Evolutionary conservation across 1,140 invertebrate species (phyloP).

Genomic region (Phocides pigmalion): DNA sequence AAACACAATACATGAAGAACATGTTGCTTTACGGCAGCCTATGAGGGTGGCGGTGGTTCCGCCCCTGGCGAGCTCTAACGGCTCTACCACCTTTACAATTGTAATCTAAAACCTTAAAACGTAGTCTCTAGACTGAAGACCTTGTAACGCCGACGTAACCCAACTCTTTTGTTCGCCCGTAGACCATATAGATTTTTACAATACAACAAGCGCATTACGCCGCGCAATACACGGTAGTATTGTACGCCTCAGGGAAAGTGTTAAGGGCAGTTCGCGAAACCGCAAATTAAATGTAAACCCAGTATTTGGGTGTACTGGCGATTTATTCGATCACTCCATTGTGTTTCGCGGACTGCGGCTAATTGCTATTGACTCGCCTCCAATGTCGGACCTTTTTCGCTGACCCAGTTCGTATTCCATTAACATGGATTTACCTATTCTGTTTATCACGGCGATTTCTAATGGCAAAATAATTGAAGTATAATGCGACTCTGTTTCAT

Average conservation of each 20-base stretch:
- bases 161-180: too few species aligned
- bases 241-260: slow-evolving; percentile 8
- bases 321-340: slow-evolving; percentile 36
- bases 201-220: too few species aligned
- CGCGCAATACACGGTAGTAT: not conserved
- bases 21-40: too few species aligned
- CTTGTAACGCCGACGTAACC: too few species aligned
- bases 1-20: too few species aligned
- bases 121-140: too few species aligned
- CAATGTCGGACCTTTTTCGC: slow-evolving; percentile 16
- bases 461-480: slow-evolving; percentile 17
- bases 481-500: slow-evolving; percentile 6
- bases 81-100: too few species aligned
- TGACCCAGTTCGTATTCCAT: slow-evolving; percentile 32
- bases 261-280: slow-evolving; percentile 4
- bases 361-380: slow-evolving; percentile 42
- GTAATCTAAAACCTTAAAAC: too few species aligned
- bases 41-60: too few species aligned
- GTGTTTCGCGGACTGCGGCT: slow-evolving; percentile 28
- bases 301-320: slow-evolving; percentile 17
- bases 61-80: too few species aligned
- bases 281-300: slow-evolving; percentile 35
- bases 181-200: too few species aligned
- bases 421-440: slow-evolving; percentile 33
- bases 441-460: slow-evolving; percentile 22